phyloP scores from a whole-genome alignment of 2,113 vertebrate species.

The Scolopax mira region DNA sequence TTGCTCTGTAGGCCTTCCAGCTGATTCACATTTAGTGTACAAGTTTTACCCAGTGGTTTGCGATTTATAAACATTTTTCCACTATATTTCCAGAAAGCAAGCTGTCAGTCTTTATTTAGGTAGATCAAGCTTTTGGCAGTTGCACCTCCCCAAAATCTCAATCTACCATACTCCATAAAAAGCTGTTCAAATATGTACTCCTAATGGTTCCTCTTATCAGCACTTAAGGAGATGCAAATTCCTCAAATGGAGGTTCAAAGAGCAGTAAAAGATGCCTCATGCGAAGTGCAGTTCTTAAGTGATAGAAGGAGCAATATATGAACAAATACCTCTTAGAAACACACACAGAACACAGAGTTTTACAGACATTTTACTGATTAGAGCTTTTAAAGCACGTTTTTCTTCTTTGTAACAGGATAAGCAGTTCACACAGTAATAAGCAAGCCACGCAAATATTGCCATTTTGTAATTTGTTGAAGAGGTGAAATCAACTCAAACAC shows the following conservation, averaged over 20 bases:
- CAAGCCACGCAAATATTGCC: not conserved
- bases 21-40: not conserved
- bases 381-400: not conserved
- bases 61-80: slow-evolving; percentile 4
- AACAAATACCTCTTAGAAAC: not conserved
- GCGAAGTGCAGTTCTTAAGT: not conserved
- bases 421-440: not conserved
- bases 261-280: not conserved
- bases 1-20: slow-evolving; percentile 4
- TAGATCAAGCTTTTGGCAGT: slow-evolving; percentile 13
- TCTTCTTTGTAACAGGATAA: not conserved
- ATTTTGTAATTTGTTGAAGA: not conserved
- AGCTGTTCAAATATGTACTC: not conserved
- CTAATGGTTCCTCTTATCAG: slow-evolving; percentile 3
- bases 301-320: not conserved
- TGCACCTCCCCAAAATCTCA: not conserved
- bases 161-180: not conserved
- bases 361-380: not conserved
- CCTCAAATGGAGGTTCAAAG: not conserved
- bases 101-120: slow-evolving; percentile 24
- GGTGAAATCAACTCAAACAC: not conserved
- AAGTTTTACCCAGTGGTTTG: not conserved
- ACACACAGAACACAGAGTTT: not conserved
- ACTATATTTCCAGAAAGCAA: slow-evolving; percentile 16
- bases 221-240: not conserved